Base-by-base conservation (phyloP, 1,140 invertebrate genomes). In the Achatina immaculata region DNA sequence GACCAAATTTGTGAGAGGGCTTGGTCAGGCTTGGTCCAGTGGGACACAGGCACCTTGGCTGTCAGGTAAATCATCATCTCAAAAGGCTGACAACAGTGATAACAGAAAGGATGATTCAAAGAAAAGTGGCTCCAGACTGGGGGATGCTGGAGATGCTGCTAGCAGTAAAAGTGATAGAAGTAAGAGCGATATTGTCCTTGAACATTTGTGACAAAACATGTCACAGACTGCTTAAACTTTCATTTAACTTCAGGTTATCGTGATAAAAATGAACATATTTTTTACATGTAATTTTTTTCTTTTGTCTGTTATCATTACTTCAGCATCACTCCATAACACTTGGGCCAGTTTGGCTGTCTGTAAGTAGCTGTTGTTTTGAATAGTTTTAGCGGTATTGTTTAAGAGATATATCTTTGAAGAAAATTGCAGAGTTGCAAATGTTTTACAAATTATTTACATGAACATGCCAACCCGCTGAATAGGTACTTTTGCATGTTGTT, bases 1-100 rank as follows among this genome's bases (percentile, higher is more conserved):
- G 34, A 89, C 88, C 11, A 87, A 86, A 80, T 80, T 89, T 2
- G 83, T 73, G 42, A 31, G 72, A 42, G 51, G 62, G 68, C 38
- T 74, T 31, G 16, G 66, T 31, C 21, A 69, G 21, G 21, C 34
- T 36, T 43, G 45, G 31, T 24, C 38, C n/a, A 72, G 31, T 28
- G 73, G 62, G 7, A 48, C 45, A 1, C 78, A 69, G 45, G 24
- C 78, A 16, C 65, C 55, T 58, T 14, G 11, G n/a, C n/a, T 24
- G 11, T 58, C 24, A 58, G 3, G n/a, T 9, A 58, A 58, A 58
- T 24, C 55, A 58, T 11, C 55, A 48, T 11, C 55, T 19, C 9
- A 11, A n/a, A 21, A 19, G 45, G 21, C 55, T 58, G 14, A 58
- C 4, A 58, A 58, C n/a, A 58, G 21, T 14, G 55, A n/a, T 14